Conservation (phyloP, 2,113 vertebrate species). For the Acrocephalus arundinaceus region DNA sequence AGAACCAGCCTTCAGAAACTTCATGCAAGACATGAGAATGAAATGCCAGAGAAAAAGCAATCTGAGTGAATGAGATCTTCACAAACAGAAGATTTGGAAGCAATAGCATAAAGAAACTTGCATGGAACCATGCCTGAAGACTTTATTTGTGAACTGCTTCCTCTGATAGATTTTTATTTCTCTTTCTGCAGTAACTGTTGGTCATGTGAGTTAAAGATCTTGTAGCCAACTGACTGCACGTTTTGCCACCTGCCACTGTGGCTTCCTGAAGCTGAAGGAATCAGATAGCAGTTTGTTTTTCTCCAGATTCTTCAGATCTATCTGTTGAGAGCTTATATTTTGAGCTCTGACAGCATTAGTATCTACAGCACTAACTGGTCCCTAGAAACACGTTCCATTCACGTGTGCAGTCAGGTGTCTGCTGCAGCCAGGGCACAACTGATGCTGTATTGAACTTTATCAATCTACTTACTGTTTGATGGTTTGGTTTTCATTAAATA, state of each 20-base stretch:
- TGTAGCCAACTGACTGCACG: not conserved
- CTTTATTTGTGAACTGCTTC: not conserved
- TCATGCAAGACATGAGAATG: conserved; percentile 81
- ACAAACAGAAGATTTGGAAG: not conserved
- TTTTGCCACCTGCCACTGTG: not conserved
- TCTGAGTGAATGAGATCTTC: conserved; percentile 9
- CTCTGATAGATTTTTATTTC: not conserved
- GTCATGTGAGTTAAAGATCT: not conserved
- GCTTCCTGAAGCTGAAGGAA: not conserved
- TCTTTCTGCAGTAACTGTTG: not conserved
- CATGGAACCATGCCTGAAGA: not conserved
- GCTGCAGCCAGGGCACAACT: not conserved
- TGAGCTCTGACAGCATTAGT: not conserved
- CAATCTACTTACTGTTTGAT: not conserved
- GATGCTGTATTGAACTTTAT: not conserved
- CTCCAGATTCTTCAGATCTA: not conserved
- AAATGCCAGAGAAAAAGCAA: conserved; percentile 78
- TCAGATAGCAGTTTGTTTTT: not conserved
- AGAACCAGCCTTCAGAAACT: conserved; percentile 84
- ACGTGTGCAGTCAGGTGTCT: not conserved
- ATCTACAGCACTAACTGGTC: not conserved
- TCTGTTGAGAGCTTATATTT: not conserved
- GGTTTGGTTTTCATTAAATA: not conserved
- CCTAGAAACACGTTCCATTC: not conserved
- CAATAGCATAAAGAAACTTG: not conserved